These are phyloP conservation scores for Synergus laeviventris DNA, from an alignment of 2,888 invertebrate species.

Conservation along the genomic window DNA sequence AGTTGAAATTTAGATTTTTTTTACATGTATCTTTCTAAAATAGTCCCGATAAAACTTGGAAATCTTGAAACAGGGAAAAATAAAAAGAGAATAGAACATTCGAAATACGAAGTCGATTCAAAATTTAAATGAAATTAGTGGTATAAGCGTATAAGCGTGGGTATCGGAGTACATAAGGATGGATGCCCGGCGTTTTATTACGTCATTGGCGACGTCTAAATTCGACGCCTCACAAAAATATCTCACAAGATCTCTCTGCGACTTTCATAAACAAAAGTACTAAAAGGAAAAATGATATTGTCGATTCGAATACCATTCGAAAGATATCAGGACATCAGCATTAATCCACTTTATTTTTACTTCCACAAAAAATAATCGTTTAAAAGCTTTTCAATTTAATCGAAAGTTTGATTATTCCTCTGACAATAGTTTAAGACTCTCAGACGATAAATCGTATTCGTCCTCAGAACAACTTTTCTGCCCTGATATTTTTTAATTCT, in stretches of 20 bases:
- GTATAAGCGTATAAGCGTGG: constrained; percentile 34
- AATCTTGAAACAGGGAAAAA: neutral
- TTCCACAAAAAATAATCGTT: neutral
- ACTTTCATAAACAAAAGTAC: constrained; percentile 53
- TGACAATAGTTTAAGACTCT: neutral
- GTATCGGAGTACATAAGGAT: constrained; percentile 29
- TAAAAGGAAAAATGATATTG: constrained; percentile 38
- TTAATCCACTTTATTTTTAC: neutral
- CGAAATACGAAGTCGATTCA: neutral
- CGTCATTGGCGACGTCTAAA: constrained; percentile 57
- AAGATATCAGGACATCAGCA: neutral
- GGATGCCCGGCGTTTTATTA: constrained; percentile 45
- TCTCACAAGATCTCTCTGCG: constrained; percentile 48
- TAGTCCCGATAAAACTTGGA: neutral
- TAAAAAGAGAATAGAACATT: neutral
- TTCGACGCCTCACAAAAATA: constrained; percentile 66
- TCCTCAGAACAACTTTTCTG: neutral
- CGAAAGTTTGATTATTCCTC: neutral
- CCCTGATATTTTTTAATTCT: neutral
- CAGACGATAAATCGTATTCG: neutral
- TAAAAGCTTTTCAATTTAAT: neutral
- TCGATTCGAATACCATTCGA: constrained; percentile 25
- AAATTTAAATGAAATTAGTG: constrained; percentile 7
- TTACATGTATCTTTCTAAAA: too few relatives aligned
- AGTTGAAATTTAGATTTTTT: too few relatives aligned